Conservation (phyloP, 2,888 invertebrate species). For the Tiliacea aurago region DNA sequence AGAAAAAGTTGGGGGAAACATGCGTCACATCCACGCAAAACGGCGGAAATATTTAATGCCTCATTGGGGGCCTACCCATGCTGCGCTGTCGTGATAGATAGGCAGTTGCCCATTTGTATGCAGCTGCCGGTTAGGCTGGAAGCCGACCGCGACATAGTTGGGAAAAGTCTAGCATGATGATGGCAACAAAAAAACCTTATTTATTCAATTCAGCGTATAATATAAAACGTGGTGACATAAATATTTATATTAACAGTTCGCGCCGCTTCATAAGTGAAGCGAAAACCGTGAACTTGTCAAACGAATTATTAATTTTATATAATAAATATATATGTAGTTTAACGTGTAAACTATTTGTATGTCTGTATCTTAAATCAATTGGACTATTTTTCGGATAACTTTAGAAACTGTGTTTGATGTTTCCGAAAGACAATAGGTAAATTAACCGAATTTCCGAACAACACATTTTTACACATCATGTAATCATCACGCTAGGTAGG, state of each 20-base stretch:
- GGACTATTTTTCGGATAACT: no score
- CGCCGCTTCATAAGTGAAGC: neutral
- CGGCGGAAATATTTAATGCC: no score
- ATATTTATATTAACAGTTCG: neutral
- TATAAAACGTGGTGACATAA: neutral
- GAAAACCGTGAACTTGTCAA: constrained; percentile 24
- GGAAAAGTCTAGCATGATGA: neutral
- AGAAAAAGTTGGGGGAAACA: no score
- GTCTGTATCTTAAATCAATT: neutral
- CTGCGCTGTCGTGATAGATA: neutral
- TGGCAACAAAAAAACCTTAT: neutral
- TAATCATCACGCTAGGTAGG: no score
- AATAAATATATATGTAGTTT: neutral
- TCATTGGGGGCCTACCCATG: no score
- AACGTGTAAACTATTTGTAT: neutral
- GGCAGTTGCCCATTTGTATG: neutral
- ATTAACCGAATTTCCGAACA: no score
- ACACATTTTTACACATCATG: no score
- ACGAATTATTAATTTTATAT: constrained; percentile 20
- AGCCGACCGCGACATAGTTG: neutral
- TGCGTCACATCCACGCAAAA: no score
- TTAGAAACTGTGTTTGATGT: no score
- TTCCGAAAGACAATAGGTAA: no score
- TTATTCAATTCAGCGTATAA: neutral
- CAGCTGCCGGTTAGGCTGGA: no score